Evolutionary conservation across 2,113 vertebrate genomes (phyloP).

Genomic region (Xyrauchen texanus): DNA sequence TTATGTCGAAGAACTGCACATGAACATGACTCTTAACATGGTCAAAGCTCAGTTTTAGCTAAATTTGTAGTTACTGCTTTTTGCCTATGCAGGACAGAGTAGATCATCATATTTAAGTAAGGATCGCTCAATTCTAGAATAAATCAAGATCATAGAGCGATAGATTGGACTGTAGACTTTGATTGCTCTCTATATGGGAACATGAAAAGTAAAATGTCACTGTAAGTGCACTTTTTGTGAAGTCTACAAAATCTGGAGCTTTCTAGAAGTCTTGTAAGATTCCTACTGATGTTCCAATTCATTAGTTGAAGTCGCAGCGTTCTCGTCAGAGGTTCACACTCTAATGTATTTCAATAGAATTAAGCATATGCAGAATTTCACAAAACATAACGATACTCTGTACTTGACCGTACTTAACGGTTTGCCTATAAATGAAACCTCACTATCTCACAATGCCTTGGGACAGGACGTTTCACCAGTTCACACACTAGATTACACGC

Average conservation of each 20-base stretch:
- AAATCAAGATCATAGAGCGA: too few relatives aligned
- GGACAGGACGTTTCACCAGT: neutral
- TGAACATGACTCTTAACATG: too few relatives aligned
- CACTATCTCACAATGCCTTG: constrained; percentile 27
- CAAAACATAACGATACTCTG: constrained; percentile 3
- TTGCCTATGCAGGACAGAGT: too few relatives aligned
- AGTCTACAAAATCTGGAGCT: neutral
- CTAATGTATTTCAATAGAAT: neutral
- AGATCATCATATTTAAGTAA: neutral
- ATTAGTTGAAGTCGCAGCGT: neutral
- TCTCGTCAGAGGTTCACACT: constrained; percentile 17
- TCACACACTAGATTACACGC: constrained; percentile 9
- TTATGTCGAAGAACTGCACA: too few relatives aligned
- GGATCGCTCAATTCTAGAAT: neutral
- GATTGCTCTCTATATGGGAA: too few relatives aligned
- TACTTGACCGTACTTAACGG: constrained; percentile 27
- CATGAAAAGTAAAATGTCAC: neutral
- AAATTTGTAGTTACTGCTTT: too few relatives aligned
- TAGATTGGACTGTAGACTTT: too few relatives aligned
- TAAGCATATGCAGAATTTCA: neutral
- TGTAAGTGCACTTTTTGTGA: constrained; percentile 33
- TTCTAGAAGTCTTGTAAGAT: neutral
- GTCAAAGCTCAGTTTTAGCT: too few relatives aligned
- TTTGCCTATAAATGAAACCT: constrained; percentile 38
- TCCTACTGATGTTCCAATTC: neutral